Evolutionary conservation across 2,888 invertebrate species (phyloP).

Genomic region (Physocephala rufipes): DNA sequence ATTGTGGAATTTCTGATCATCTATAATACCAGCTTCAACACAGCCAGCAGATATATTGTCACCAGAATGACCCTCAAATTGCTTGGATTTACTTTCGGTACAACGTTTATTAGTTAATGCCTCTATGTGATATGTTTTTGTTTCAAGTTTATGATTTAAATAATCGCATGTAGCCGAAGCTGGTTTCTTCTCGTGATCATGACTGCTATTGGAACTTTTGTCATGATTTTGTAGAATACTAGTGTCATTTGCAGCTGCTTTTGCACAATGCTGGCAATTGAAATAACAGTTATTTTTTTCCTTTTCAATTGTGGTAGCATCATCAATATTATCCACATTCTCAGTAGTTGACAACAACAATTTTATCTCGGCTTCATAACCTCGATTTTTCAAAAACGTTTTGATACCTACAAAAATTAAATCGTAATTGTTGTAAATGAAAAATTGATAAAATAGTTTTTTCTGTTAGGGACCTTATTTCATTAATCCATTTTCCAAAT

Average conservation of each 20-base stretch:
- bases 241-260: slow-evolving; percentile 15
- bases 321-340: slow-evolving; percentile 4
- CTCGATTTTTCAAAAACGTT: slow-evolving; percentile 71
- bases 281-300: slow-evolving; percentile 52
- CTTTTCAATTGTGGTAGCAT: slow-evolving; percentile 2
- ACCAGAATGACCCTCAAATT: slow-evolving; percentile 25
- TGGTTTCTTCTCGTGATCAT: slow-evolving; percentile 34
- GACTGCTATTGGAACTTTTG: neutral
- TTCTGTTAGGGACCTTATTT: no score
- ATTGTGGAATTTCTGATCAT: slow-evolving; percentile 22
- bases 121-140: neutral
- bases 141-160: neutral
- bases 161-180: slow-evolving; percentile 33
- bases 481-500: no score
- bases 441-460: neutral
- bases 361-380: slow-evolving; percentile 73
- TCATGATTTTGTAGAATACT: neutral
- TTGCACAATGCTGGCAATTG: slow-evolving; percentile 46
- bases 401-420: slow-evolving; percentile 67
- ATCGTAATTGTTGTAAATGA: slow-evolving; percentile 4
- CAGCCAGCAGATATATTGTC: slow-evolving; percentile 37
- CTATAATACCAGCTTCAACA: slow-evolving; percentile 27
- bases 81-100: neutral
- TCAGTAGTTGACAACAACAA: slow-evolving; percentile 59
- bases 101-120: slow-evolving; percentile 13